Evolutionary conservation across 2,113 vertebrate species (phyloP).

Genomic region (Phasianus colchicus): DNA sequence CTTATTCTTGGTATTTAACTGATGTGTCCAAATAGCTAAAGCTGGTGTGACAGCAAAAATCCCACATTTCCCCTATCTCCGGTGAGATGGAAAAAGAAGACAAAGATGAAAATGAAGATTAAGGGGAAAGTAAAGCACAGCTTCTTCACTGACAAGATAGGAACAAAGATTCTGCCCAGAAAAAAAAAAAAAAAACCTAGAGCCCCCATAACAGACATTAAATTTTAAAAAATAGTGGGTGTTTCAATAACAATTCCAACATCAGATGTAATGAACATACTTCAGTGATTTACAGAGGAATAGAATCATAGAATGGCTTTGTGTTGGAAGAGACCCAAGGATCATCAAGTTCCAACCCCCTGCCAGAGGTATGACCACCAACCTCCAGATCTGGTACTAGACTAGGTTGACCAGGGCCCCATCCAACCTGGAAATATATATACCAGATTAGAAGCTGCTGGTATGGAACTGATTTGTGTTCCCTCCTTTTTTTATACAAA

Average conservation of each 20-base stretch:
- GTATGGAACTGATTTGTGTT: not conserved
- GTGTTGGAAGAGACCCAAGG: no score
- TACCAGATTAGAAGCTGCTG: not conserved
- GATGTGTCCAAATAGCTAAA: not conserved
- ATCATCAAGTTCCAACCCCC: no score
- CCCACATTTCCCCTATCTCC: not conserved
- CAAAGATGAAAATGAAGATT: not conserved
- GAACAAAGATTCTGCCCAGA: not conserved
- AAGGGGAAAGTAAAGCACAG: not conserved
- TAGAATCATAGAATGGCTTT: no score
- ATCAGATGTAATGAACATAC: not conserved
- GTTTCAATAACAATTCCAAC: not conserved
- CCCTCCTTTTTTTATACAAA: not conserved
- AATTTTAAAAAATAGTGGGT: not conserved
- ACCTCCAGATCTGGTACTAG: no score
- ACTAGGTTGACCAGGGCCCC: no score
- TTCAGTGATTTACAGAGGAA: not conserved
- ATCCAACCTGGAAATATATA: no score
- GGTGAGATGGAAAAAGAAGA: not conserved
- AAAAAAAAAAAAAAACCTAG: not conserved
- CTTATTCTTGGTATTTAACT: not conserved
- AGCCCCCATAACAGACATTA: not conserved
- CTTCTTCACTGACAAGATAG: not conserved
- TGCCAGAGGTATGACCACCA: no score
- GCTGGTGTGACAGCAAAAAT: not conserved